phyloP scores from a whole-genome alignment of 1,140 invertebrate species.

The Conus betulinus region DNA sequence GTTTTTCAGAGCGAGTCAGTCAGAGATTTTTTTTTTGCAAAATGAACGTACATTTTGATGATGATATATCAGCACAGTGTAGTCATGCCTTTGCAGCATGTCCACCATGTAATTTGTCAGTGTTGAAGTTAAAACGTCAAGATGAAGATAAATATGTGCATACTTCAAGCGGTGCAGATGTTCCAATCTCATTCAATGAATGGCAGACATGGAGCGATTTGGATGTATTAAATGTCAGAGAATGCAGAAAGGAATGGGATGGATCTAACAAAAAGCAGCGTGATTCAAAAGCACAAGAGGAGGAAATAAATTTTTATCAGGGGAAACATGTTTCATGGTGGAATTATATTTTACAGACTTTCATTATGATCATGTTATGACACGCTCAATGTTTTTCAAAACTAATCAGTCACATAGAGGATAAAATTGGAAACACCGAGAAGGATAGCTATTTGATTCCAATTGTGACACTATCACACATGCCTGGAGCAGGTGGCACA shows the following conservation, averaged over 20 bases:
- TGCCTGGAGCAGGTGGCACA: conserved; percentile 10
- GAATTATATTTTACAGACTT: not conserved
- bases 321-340: conserved; percentile 9
- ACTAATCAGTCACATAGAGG: not conserved
- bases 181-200: not conserved
- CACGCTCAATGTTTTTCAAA: not conserved
- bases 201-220: conserved; percentile 9
- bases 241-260: not conserved
- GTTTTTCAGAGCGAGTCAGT: not conserved
- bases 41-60: not conserved
- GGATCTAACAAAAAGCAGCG: not conserved
- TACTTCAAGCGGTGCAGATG: not conserved
- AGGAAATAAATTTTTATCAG: not conserved
- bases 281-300: not conserved
- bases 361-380: not conserved
- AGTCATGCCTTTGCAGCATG: conserved; percentile 1
- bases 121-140: not conserved
- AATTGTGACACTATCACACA: not conserved
- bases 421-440: not conserved
- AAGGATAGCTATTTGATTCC: not conserved
- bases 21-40: not conserved
- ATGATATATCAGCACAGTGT: not conserved
- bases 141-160: conserved; percentile 1
- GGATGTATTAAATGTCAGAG: not conserved
- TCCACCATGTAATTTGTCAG: not conserved